Base-by-base conservation (phyloP, 2,888 invertebrate species). In the Rhorus exstirpatorius region DNA sequence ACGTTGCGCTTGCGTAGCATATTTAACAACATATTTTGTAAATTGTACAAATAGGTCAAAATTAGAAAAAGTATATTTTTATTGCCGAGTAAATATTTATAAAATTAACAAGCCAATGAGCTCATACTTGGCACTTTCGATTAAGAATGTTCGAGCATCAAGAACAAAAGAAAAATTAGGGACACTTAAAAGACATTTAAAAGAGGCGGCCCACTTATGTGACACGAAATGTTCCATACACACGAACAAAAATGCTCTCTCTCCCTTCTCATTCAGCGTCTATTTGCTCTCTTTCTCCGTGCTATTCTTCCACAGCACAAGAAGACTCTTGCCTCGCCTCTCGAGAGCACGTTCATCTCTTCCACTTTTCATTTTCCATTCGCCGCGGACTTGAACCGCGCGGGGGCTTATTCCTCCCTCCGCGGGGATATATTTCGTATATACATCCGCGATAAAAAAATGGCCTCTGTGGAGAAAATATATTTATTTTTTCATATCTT, bases 291-390 rank as follows among this genome's bases (percentile, higher is more conserved):
- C 12, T 35, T 49, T 12, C 60, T 67, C 60, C 14, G 31, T 53
- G 44, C 76, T 49, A 79, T 78, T 81, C 70, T 84, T 81, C 76
- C n/a, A n/a, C 51, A 76, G 46, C 70, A 49, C 72, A 24, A 61
- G 65, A 63, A 61, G 70, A 83, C 84, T 68, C 75, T 79, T 63
- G 78, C 74, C 80, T 58, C 21, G 71, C n/a, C 61, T 61, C 72
- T 51, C 61, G 49, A 46, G 63, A 65, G 49, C 86, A 84, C 84
- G 79, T 85, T 87, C 87, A 85, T 85, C 86, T 85, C 85, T 88
- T 78, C 81, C 75, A 78, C 84, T 85, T 79, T 85, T 83, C 82
- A 81, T 87, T 86, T 86, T 79, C 84, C 68, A 76, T 80, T 31
- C 51, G 67, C 55, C 70, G 71, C 61, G 35, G 17, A 44, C 21